Conservation (phyloP, 1,140 invertebrate species). For the Drosophila nebulosa region DNA sequence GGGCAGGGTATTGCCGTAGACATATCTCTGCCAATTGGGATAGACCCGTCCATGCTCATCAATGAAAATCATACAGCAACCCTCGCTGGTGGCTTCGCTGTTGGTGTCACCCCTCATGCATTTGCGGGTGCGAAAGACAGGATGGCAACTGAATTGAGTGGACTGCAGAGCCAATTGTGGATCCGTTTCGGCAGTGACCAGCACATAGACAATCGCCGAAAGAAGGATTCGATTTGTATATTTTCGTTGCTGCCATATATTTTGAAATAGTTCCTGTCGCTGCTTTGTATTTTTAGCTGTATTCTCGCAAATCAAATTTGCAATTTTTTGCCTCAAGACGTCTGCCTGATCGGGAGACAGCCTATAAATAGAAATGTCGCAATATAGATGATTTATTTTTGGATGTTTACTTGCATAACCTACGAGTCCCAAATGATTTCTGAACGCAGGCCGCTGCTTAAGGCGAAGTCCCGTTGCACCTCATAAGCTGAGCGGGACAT, state of each 20-base stretch:
- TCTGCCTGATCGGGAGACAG: conserved; percentile 48
- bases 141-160: conserved; percentile 60
- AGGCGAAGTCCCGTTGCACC: conserved; percentile 72
- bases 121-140: conserved; percentile 66
- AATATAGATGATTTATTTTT: not conserved
- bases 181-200: conserved; percentile 53
- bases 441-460: conserved; percentile 45
- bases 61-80: conserved; percentile 73
- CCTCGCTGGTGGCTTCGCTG: conserved; percentile 55
- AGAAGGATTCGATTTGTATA: conserved; percentile 65
- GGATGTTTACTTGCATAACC: conserved; percentile 23
- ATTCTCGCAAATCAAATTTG: conserved; percentile 40
- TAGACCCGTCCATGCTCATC: conserved; percentile 69
- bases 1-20: conserved; percentile 57
- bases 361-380: conserved; percentile 5
- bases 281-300: conserved; percentile 21
- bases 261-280: conserved; percentile 51
- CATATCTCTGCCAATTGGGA: conserved; percentile 58
- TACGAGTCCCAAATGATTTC: conserved; percentile 77
- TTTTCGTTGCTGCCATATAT: conserved; percentile 64
- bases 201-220: conserved; percentile 69
- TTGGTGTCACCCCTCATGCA: conserved; percentile 45
- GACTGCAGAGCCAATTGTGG: conserved; percentile 40
- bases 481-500: conserved; percentile 52
- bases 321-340: conserved; percentile 58